Evolutionary conservation across 2,888 invertebrate species (phyloP), one percentile per base, ranked within the genome.

Genomic region (Selenia dentaria): DNA sequence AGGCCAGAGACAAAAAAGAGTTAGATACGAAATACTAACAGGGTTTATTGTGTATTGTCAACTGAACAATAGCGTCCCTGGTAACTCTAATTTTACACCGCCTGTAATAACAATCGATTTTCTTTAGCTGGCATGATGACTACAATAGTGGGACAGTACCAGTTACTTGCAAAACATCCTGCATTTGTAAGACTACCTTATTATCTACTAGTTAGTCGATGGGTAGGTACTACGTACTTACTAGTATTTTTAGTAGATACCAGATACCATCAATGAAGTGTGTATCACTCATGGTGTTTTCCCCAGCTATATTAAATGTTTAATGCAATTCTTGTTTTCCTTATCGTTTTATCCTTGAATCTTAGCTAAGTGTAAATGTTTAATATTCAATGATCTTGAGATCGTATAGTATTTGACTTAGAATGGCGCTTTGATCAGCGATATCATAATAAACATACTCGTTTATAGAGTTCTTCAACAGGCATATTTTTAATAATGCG

Each of bases 121-220:
- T 65, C 49, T 64, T 62, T 64, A 32, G 31, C 9, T 31, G 26
- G 27, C 28, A 2, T 34, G 29, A 31, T 38, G 25, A 14, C 14
- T 43, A 38, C 35, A 42, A 42, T 48, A 33, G 48, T 42, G 29
- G 26, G 48, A 42, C 59, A 62, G 16, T 16, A 16, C 3, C 58
- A 59, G 56, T 35, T 39, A 61, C 53, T 72, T 67, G 57, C 61
- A 62, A 61, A 64, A 53, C 69, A 67, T 75, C 71, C 74, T 77
- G 68, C 61, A 62, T 62, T 67, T 64, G 63, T 60, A 60, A 54
- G 48, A 22, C 20, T 1, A 20, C 20, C 8, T 20, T 2, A 26
- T 26, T n/a, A n/a, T n/a, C n/a, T n/a, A n/a, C n/a, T n/a, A n/a
- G n/a, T n/a, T n/a, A n/a, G 16, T 16, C 16, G 16, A 2, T 16